Percentiles rank a stretch among this genome's conserved stretches.
These are phyloP conservation scores for Drosophila paramelanica DNA, from an alignment of 2,888 invertebrate genomes.

Conservation along the genomic window DNA sequence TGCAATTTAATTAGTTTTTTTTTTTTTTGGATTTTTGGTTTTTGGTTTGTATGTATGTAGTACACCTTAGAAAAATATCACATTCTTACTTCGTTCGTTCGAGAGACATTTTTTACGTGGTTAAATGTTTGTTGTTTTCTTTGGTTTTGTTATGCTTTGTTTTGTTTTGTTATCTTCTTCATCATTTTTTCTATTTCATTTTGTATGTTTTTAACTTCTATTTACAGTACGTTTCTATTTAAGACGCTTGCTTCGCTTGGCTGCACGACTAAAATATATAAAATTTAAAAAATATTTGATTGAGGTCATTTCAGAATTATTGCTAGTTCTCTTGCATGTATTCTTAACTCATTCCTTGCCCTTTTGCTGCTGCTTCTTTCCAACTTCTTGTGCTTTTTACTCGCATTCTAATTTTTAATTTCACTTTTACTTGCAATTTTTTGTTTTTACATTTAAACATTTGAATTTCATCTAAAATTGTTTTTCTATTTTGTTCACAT, in stretches of 20 bases:
- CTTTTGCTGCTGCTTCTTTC: slow-evolving; percentile 5
- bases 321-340: slow-evolving; percentile 77
- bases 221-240: slow-evolving; percentile 47
- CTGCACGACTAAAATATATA: slow-evolving; percentile 71
- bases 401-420: slow-evolving; percentile 18
- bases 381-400: slow-evolving; percentile 14
- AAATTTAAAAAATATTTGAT: slow-evolving; percentile 83
- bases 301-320: slow-evolving; percentile 85
- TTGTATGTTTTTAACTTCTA: slow-evolving; percentile 42
- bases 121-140: slow-evolving; percentile 56
- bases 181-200: slow-evolving; percentile 15
- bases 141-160: slow-evolving; percentile 51
- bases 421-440: slow-evolving; percentile 26
- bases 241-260: slow-evolving; percentile 38
- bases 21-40: slow-evolving; percentile 40
- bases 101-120: slow-evolving; percentile 82
- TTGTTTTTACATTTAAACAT: slow-evolving; percentile 51
- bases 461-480: slow-evolving; percentile 68
- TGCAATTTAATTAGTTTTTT: slow-evolving; percentile 40
- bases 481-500: slow-evolving; percentile 43
- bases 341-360: slow-evolving; percentile 24
- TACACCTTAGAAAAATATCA: slow-evolving; percentile 85
- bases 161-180: slow-evolving; percentile 28
- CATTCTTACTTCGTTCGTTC: slow-evolving; percentile 86
- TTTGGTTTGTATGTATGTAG: slow-evolving; percentile 68